Conservation (phyloP, 2,113 vertebrate species). For the Serinus canaria region DNA sequence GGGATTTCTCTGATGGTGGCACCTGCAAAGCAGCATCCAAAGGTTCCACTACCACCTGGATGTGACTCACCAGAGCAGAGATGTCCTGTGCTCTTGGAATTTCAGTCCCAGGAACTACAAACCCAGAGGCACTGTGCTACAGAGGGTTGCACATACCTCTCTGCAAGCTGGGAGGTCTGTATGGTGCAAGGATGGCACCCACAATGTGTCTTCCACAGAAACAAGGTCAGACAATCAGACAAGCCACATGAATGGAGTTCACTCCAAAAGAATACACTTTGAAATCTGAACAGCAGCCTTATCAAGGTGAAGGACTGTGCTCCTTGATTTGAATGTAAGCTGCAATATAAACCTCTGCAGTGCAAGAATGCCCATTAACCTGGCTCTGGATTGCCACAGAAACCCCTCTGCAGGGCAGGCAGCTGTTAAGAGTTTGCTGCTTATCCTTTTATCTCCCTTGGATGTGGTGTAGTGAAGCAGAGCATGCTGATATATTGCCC, state of each 20-base stretch:
- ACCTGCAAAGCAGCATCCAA: fast-evolving
- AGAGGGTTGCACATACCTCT: background rate
- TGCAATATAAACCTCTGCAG: background rate
- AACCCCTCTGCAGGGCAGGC: background rate
- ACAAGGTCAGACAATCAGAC: background rate
- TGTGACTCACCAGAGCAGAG: background rate
- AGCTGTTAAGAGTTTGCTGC: background rate
- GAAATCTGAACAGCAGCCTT: background rate
- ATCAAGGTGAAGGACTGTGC: background rate
- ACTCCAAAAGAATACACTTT: background rate
- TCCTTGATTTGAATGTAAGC: background rate
- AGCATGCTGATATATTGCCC: background rate
- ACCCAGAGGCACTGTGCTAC: background rate
- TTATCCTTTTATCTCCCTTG: background rate
- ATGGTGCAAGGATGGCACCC: background rate
- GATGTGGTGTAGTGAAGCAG: background rate
- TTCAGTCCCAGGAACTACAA: background rate
- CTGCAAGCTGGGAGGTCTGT: background rate
- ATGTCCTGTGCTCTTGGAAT: background rate
- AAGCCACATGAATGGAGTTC: background rate
- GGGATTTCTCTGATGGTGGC: background rate
- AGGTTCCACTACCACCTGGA: background rate
- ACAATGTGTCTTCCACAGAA: background rate
- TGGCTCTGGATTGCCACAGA: background rate
- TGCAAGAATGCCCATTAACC: background rate